Evolutionary conservation across 2,113 vertebrate species (phyloP).

Genomic region (Paralichthys olivaceus): DNA sequence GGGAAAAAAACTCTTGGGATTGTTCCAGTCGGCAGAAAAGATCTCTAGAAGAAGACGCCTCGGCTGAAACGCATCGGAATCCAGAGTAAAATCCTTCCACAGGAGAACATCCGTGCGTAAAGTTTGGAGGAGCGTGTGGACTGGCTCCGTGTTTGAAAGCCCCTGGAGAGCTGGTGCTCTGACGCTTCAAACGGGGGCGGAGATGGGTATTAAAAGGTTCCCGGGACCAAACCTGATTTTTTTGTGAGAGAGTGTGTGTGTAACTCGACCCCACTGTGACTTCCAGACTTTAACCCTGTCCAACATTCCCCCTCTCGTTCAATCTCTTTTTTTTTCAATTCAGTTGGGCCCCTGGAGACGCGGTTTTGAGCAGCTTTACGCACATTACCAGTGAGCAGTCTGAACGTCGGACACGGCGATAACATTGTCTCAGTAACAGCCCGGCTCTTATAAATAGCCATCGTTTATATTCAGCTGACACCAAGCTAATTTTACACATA

Average conservation of each 20-base stretch:
- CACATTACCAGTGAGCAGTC: constrained; percentile 25
- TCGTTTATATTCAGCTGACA: constrained; percentile 79
- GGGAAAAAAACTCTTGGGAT: not conserved
- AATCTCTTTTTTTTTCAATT: constrained; percentile 26
- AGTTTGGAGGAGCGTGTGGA: constrained; percentile 73
- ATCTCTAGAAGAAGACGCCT: constrained; percentile 29
- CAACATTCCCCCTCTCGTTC: constrained; percentile 33
- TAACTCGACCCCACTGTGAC: constrained; percentile 77
- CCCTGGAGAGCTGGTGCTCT: constrained; percentile 74
- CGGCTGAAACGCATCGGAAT: constrained; percentile 43
- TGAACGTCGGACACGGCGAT: constrained; percentile 45
- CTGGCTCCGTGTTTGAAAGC: constrained; percentile 61
- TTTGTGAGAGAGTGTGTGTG: constrained; percentile 35
- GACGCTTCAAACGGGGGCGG: constrained; percentile 77
- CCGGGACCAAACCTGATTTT: constrained; percentile 72
- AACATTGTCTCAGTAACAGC: constrained; percentile 73
- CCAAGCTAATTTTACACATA: constrained; percentile 76
- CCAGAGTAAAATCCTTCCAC: constrained; percentile 55
- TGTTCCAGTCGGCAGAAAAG: constrained; percentile 37
- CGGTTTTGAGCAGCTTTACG: constrained; percentile 35
- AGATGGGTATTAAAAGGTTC: constrained; percentile 81
- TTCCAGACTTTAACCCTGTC: constrained; percentile 63
- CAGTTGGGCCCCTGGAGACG: constrained; percentile 41
- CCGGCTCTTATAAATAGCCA: constrained; percentile 77
- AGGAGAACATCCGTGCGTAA: constrained; percentile 75